These are phyloP conservation scores for Hydrozoanthus tunicans DNA, from an alignment of 64 coral and sea anemone species.

Conservation along the genomic window DNA sequence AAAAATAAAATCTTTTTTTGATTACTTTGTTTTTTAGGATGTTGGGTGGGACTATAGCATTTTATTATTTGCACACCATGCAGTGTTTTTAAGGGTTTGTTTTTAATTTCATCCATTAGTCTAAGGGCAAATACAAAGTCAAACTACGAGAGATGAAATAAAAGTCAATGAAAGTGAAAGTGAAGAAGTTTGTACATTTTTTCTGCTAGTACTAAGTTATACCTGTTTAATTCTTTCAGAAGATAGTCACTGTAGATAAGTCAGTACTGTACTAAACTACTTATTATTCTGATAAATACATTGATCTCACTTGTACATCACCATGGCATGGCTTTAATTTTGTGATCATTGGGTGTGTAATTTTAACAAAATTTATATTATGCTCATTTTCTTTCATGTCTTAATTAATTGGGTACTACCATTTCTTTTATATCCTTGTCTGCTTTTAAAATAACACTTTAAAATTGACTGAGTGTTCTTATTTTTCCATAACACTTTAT, in stretches of 20 bases:
- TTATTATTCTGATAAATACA: background rate
- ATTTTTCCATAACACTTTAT: background rate
- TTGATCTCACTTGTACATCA: too few species aligned
- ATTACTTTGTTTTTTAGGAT: background rate
- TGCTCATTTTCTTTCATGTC: background rate
- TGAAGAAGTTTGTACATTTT: constrained; percentile 1
- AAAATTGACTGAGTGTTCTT: background rate
- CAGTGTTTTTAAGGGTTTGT: background rate
- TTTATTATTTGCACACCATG: background rate
- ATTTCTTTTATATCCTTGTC: background rate
- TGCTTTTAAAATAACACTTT: background rate
- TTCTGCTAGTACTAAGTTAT: background rate
- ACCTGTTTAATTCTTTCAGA: background rate
- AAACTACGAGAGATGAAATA: background rate
- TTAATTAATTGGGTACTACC: background rate
- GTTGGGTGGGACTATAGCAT: background rate
- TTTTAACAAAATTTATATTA: too few species aligned
- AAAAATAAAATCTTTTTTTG: background rate
- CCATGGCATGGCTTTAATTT: too few species aligned
- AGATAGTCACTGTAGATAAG: background rate
- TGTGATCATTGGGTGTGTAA: too few species aligned
- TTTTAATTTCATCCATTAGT: background rate
- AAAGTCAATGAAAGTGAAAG: background rate
- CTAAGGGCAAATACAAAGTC: background rate
- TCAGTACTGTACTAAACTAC: background rate